Base-by-base conservation (phyloP, 2,888 invertebrate genomes). In the Ecliptopera silaceata region DNA sequence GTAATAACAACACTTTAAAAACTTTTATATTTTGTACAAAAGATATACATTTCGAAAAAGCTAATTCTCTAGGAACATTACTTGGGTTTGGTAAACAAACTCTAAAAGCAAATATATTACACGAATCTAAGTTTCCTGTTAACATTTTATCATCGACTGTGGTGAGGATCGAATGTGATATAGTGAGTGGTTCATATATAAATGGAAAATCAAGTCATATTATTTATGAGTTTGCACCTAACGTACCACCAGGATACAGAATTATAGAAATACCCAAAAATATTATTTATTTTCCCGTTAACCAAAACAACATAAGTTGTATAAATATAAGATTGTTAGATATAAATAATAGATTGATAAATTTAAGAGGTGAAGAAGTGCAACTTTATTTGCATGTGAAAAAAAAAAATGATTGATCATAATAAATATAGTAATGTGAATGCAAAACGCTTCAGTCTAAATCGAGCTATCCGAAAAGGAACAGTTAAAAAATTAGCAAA, bases 251-350 rank as follows among this genome's bases (percentile, higher is more conserved):
- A 32, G 32, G 32, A 1, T 32, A 32, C n/a, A n/a, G 32, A 32
- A 32, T 49, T 41, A 18, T 42, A 31, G 11, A 49, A 6, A n/a
- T 59, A 55, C 6, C 31, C 29, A 43, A 38, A 32, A 32, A 32
- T 32, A 32, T 32, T 4, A 32, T 32, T 4, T 32, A 32, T n/a
- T 32, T 32, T 32, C n/a, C 32, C 2, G n/a, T 32, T 2, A 32
- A 32, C n/a, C 32, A 32, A 12, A 32, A 1, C 2, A 32, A 32
- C 4, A 4, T 32, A n/a, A 32, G 32, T 4, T 32, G n/a, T 32
- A 32, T 32, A 3, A 32, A 32, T 12, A 32, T 32, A 1, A 11
- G 32, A 4, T 32, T 32, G n/a, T 32, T 32, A 32, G 32, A 32
- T 32, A 32, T 32, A n/a, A 1, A 4, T 1, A 32, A 32, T 32